Conservation (phyloP, 2,888 invertebrate genomes). For the Dolichomitus sp. region DNA sequence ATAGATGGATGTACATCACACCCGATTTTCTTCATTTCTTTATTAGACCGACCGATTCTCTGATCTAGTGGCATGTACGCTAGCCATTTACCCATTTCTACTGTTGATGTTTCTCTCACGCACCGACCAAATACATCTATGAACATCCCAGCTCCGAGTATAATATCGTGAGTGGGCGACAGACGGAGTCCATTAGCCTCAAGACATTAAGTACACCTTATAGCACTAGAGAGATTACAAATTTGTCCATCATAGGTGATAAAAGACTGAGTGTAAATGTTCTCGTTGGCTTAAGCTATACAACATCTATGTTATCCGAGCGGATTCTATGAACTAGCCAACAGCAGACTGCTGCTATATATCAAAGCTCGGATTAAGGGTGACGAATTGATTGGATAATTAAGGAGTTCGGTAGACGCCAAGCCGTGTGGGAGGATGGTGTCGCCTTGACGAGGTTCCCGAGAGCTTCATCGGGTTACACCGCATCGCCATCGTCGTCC, state of each 20-base stretch:
- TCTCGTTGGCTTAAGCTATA: conserved; percentile 1
- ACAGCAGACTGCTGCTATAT: not conserved
- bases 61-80: too few relatives aligned
- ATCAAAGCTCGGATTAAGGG: conserved; percentile 53
- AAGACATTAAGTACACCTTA: conserved; percentile 19
- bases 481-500: conserved; percentile 47
- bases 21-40: too few relatives aligned
- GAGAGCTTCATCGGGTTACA: conserved; percentile 58
- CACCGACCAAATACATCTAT: conserved; percentile 19
- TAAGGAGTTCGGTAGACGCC: conserved; percentile 55
- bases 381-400: conserved; percentile 69
- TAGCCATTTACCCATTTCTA: not conserved
- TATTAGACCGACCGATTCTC: too few relatives aligned
- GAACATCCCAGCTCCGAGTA: conserved; percentile 18
- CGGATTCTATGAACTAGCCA: conserved; percentile 24
- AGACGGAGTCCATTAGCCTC: conserved; percentile 28
- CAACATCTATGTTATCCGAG: not conserved
- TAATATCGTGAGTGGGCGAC: not conserved
- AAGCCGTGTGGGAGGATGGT: conserved; percentile 8
- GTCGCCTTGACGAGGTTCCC: conserved; percentile 60
- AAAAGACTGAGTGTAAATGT: not conserved
- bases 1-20: too few relatives aligned
- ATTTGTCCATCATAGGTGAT: not conserved
- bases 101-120: conserved; percentile 11
- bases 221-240: conserved; percentile 1